Base-by-base conservation (phyloP, 2,888 invertebrate species). In the Lypha dubia region DNA sequence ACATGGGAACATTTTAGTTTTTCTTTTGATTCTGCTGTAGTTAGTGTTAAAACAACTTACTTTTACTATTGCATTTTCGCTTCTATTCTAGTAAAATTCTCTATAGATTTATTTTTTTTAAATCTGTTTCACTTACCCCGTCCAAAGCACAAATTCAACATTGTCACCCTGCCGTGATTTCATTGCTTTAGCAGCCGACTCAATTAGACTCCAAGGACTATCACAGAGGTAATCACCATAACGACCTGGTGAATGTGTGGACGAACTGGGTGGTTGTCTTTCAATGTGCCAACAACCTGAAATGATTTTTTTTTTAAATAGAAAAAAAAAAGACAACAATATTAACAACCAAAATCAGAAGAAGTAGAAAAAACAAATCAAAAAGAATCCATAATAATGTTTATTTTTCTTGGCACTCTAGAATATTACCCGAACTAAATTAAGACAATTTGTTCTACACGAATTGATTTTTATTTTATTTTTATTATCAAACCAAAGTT, bases 91-190 rank as follows among this genome's bases (percentile, higher is more conserved):
- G 41, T 58, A 49, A 6, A 24, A n/a, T 51, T 32, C 15, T 15
- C 24, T 49, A 9, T 32, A 24, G 5, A 17, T 58, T 22, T 17
- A 17, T 38, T 35, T n/a, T 28, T 35, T 53, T 56, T 24, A 22
- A 20, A 3, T 5, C 15, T 32, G 15, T 44, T 28, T 88, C 95
- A 8, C 38, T 94, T 93, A 97, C 98, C 98, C 98, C 24, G 98
- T 98, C 98, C 98, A 98, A 28, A 98, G 93, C 24, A 98, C 97
- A 91, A 98, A 98, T 93, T 98, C 98, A 83, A 98, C 96, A 91
- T 96, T 97, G 92, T 97, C 96, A 62, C 96, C 95, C 90, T 96
- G 96, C 82, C 96, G 94, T 73, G 95, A 95, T 92, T 95, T 95
- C 98, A 98, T 98, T 87, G 96, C 96, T 89, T 94, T 94, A 79